A percentile compares a stretch with the other conserved stretches of the same genome.
Evolutionary conservation across 2,888 invertebrate genomes (phyloP).

Genomic region (Leptopilina syphax): DNA sequence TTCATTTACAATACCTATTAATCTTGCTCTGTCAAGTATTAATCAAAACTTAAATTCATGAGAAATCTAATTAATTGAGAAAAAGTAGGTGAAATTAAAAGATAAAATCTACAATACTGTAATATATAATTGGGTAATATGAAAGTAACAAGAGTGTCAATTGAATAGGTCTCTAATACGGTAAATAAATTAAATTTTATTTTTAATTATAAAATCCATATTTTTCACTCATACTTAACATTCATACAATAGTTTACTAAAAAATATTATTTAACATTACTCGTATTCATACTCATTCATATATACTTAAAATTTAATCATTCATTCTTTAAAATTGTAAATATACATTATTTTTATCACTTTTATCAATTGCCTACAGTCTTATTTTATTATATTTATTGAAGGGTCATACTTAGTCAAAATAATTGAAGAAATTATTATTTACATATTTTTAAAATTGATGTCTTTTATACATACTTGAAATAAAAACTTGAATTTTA

Average conservation of each 20-base stretch:
- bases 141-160: background rate
- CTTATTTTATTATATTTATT: too few species aligned
- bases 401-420: too few species aligned
- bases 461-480: too few species aligned
- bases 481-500: too few species aligned
- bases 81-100: background rate
- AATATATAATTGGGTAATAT: background rate
- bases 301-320: background rate
- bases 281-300: background rate
- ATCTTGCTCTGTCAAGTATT: too few species aligned
- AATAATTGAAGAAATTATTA: too few species aligned
- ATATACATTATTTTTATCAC: background rate
- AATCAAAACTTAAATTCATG: too few species aligned
- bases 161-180: background rate
- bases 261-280: background rate
- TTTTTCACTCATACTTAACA: background rate
- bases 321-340: background rate
- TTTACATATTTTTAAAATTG: too few species aligned
- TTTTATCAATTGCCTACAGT: too few species aligned
- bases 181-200: background rate
- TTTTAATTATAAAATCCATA: background rate
- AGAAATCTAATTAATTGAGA: background rate
- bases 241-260: background rate
- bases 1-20: too few species aligned
- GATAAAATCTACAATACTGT: background rate